Evolutionary conservation across 2,113 vertebrate genomes (phyloP), one percentile per base, ranked within the genome.

Genomic region (Pluvialis apricaria): DNA sequence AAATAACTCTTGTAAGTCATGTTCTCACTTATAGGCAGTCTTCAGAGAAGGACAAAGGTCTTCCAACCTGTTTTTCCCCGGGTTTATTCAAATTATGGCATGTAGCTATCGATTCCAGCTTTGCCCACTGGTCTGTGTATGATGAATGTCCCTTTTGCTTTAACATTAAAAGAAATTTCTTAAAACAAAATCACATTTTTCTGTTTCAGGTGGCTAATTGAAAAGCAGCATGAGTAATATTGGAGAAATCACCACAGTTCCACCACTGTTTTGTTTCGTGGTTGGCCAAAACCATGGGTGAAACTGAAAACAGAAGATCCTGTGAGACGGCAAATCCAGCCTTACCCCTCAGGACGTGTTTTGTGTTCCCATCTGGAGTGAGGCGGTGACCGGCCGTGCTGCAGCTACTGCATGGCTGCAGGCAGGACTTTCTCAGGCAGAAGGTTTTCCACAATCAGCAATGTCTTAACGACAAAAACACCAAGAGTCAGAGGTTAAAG

Each of bases 351-450:
- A 1, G 34, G 25, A 29, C 32, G 9, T 0, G 1, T 54, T 65
- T 36, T 8, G 0, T 25, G 26, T 65, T 71, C 75, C n/a, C 64
- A 38, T 18, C 19, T 6, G 64, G 49, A 49, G 69, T 1, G 0
- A 36, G 61, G 14, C 0, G 2, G 55, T 17, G 45, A 61, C 21
- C 3, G 0, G 36, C 38, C 2, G 1, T 18, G 55, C 28, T 64
- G 42, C 68, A 32, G 66, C 42, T 57, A 2, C 49, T 13, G 44
- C 52, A 4, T 3, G 20, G 75, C 62, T 58, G 49, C 61, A 31
- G 75, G 62, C 57, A 82, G 70, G 49, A 21, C 49, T 31, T 40
- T 20, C 40, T 66, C n/a, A 32, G 12, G 44, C 34, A 58, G 88
- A 38, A 69, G 57, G 3, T 64, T 52, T 52, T 68, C 47, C 34